These are phyloP conservation scores for Melanotaenia maccullochi DNA, from an alignment of 2,797 vertebrate species.

Conservation along the genomic window DNA sequence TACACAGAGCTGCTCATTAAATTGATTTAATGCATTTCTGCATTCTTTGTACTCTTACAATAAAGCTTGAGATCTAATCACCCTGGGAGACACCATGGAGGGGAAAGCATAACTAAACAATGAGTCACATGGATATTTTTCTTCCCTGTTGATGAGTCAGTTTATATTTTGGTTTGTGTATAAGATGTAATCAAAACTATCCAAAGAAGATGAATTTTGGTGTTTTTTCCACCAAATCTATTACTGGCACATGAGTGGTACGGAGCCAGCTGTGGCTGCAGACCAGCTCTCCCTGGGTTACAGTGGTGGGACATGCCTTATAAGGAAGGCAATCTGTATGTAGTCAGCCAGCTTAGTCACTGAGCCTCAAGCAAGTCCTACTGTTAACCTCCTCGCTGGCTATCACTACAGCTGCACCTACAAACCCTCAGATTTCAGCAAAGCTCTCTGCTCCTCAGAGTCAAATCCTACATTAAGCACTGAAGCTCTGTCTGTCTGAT, in stretches of 20 bases:
- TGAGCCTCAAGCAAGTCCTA: constrained; percentile 69
- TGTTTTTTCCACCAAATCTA: constrained; percentile 60
- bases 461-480: constrained; percentile 33
- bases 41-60: constrained; percentile 14
- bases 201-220: constrained; percentile 30
- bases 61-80: constrained; percentile 22
- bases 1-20: constrained; percentile 8
- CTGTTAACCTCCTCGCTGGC: constrained; percentile 44
- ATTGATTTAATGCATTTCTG: constrained; percentile 10
- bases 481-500: constrained; percentile 13
- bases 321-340: constrained; percentile 79
- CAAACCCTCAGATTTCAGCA: constrained; percentile 41
- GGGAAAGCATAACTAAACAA: constrained; percentile 44
- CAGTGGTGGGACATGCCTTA: constrained; percentile 72
- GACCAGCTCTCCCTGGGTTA: constrained; percentile 55
- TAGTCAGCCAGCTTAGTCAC: constrained; percentile 72
- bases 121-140: constrained; percentile 49
- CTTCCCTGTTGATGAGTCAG: constrained; percentile 56
- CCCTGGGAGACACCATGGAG: constrained; percentile 11
- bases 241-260: constrained; percentile 47
- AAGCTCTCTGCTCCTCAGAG: constrained; percentile 10
- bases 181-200: constrained; percentile 32
- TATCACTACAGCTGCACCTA: constrained; percentile 55
- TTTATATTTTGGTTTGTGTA: constrained; percentile 55
- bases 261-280: constrained; percentile 62